These are phyloP conservation scores for Corydoras sp. DNA, from an alignment of 2,113 vertebrate genomes.

Conservation along the genomic window DNA sequence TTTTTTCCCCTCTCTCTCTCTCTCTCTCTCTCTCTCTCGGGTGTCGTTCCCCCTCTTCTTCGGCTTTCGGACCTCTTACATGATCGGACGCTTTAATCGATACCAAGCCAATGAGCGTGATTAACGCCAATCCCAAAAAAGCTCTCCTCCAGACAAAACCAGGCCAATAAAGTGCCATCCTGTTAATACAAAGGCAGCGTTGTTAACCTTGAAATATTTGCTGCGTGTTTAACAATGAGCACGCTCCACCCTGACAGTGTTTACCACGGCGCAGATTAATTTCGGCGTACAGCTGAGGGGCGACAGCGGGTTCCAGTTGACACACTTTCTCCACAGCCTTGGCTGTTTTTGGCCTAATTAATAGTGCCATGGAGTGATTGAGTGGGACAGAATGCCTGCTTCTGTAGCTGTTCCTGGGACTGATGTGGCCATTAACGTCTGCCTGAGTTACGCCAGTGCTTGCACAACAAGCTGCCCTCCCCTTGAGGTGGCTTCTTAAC, in stretches of 20 bases:
- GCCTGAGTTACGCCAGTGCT: slow-evolving; percentile 30
- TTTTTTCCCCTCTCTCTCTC: background rate
- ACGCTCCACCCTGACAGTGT: slow-evolving; percentile 16
- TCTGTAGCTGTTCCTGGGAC: slow-evolving; percentile 15
- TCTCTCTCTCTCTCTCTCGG: slow-evolving; percentile 13
- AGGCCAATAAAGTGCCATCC: background rate
- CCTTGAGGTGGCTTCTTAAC: slow-evolving; percentile 18
- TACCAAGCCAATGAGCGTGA: too few relatives aligned
- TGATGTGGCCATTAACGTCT: slow-evolving; percentile 39
- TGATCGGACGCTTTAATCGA: slow-evolving; percentile 14
- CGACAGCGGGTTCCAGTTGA: slow-evolving; percentile 10
- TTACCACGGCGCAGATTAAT: slow-evolving; percentile 20
- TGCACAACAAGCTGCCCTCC: slow-evolving; percentile 11
- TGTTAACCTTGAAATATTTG: background rate
- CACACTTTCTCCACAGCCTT: slow-evolving; percentile 24
- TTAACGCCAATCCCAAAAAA: too few relatives aligned
- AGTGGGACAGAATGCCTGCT: slow-evolving; percentile 29
- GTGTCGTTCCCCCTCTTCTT: slow-evolving; percentile 2
- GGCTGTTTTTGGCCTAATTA: slow-evolving; percentile 30
- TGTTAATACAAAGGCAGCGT: background rate
- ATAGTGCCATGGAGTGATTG: slow-evolving; percentile 21
- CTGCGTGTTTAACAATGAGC: background rate
- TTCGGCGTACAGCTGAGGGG: background rate
- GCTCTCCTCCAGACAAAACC: too few relatives aligned
- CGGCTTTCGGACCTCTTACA: slow-evolving; percentile 30